A percentile compares a stretch with the other conserved stretches of the same genome.
Conservation (phyloP, 2,113 vertebrate species). For the Megaceryle maxima region DNA sequence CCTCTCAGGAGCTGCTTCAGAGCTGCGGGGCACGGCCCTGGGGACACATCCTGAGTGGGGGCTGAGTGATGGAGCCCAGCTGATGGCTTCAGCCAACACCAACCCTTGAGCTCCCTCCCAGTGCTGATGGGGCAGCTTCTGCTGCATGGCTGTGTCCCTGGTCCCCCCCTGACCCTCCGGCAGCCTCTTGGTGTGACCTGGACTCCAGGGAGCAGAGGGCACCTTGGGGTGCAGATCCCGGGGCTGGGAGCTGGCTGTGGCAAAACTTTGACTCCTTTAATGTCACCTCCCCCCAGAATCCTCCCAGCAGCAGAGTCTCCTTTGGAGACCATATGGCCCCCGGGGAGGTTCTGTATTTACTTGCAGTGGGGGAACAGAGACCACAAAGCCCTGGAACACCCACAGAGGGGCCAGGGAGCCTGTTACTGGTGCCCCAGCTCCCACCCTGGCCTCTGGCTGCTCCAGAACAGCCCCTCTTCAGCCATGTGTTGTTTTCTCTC, state of each 20-base stretch:
- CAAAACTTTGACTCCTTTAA: neutral
- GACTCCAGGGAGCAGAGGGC: neutral
- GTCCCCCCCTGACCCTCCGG: neutral
- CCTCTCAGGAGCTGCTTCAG: neutral
- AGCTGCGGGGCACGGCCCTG: neutral
- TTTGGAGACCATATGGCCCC: neutral
- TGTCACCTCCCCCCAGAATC: neutral
- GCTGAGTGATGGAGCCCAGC: neutral
- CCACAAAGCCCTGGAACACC: neutral
- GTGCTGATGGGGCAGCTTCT: too few species aligned
- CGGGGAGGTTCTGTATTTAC: fast-evolving
- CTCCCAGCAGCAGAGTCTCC: neutral
- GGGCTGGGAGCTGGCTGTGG: neutral
- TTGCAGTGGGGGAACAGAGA: neutral
- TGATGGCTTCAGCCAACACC: too few species aligned
- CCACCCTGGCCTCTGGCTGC: neutral
- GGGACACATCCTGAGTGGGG: neutral
- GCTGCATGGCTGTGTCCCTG: too few species aligned
- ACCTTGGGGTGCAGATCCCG: neutral
- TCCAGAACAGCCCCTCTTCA: neutral
- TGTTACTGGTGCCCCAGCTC: neutral
- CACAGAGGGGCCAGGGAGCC: neutral
- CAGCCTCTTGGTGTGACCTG: neutral
- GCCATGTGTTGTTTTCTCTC: neutral
- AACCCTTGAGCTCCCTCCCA: too few species aligned